Conservation (phyloP, 2,113 vertebrate species). For the Chaetura pelagica region DNA sequence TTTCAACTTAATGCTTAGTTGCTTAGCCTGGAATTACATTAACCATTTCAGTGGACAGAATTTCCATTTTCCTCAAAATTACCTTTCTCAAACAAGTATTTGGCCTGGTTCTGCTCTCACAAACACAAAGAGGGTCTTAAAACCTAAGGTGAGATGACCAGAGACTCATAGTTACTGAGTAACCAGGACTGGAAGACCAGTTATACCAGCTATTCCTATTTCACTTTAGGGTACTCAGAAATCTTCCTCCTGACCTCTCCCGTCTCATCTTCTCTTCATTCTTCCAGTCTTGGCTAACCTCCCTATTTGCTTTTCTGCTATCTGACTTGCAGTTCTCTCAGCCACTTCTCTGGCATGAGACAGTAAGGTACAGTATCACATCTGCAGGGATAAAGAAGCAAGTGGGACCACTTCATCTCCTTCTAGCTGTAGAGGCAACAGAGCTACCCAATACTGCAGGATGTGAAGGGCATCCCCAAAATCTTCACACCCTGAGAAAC, state of each 20-base stretch:
- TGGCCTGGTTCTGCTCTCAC: background rate
- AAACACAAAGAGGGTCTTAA: background rate
- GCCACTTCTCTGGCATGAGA: background rate
- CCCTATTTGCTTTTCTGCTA: background rate
- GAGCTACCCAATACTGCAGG: background rate
- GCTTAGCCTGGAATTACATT: background rate
- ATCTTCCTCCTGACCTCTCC: background rate
- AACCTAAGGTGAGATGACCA: background rate
- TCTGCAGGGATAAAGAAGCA: background rate
- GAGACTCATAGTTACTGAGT: background rate
- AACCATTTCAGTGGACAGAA: background rate
- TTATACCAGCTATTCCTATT: background rate
- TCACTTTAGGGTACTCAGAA: background rate
- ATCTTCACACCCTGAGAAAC: background rate
- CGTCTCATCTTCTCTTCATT: background rate
- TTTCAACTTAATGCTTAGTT: background rate
- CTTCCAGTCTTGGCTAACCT: background rate
- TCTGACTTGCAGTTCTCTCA: background rate
- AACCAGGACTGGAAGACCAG: background rate
- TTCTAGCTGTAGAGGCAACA: background rate
- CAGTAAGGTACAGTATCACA: background rate
- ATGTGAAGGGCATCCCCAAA: background rate
- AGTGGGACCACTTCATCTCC: background rate
- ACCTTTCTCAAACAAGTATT: background rate
- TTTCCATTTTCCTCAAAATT: background rate